Conservation (phyloP, 2,888 invertebrate species). For the Ptilodon capucinus region DNA sequence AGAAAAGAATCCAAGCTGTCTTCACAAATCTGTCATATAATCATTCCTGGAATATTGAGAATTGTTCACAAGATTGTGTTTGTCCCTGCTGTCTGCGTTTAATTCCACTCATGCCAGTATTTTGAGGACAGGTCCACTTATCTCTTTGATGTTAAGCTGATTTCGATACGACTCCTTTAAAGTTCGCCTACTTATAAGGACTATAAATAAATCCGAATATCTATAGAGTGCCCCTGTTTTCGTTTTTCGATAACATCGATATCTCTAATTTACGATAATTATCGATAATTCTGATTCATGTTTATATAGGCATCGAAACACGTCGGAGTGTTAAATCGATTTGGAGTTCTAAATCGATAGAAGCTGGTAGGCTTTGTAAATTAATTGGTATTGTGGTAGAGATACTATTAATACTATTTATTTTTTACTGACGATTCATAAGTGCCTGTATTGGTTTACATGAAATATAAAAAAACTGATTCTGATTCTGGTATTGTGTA, state of each 20-base stretch:
- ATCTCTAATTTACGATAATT: conserved; percentile 12
- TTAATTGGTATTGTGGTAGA: conserved; percentile 1
- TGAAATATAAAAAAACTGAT: too few relatives aligned
- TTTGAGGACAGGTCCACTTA: conserved; percentile 21
- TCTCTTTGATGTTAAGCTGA: conserved; percentile 31
- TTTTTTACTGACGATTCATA: too few relatives aligned
- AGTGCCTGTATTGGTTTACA: too few relatives aligned
- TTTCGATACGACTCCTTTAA: conserved; percentile 30
- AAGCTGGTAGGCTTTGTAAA: not conserved
- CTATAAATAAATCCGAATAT: conserved; percentile 34
- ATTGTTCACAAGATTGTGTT: not conserved
- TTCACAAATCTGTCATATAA: too few relatives aligned
- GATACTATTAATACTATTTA: too few relatives aligned
- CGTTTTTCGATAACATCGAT: conserved; percentile 25
- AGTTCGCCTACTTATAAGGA: conserved; percentile 25
- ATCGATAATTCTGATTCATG: conserved; percentile 11
- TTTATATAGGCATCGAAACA: conserved; percentile 6
- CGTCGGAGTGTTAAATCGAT: not conserved
- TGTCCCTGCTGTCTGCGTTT: not conserved
- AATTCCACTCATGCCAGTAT: conserved; percentile 11
- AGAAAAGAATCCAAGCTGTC: too few relatives aligned
- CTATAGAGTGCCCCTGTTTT: conserved; percentile 22
- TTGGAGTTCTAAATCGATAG: not conserved
- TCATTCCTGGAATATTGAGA: not conserved
- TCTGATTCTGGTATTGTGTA: too few relatives aligned